phyloP scores from a whole-genome alignment of 37 sponge, comb jelly and placozoan genomes.

The Mnemiopsis leidyi region DNA sequence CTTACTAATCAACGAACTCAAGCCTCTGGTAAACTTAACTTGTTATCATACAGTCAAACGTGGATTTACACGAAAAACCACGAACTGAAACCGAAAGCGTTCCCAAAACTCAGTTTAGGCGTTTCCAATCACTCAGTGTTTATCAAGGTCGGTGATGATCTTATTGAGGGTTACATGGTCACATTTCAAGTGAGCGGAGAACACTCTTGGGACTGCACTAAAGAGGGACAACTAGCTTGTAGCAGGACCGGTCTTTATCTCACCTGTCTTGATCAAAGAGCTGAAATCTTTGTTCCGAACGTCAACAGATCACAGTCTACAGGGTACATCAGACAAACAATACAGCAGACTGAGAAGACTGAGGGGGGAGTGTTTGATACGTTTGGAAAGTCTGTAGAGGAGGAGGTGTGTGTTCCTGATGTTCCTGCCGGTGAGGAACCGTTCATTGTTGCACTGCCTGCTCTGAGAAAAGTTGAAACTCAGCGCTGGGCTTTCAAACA shows the following conservation, averaged over 20 bases:
- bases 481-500: slow-evolving; percentile 61
- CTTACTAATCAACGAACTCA: background rate
- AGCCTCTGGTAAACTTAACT: background rate
- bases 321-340: background rate
- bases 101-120: background rate
- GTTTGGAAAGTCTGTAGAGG: background rate
- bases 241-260: slow-evolving; percentile 18
- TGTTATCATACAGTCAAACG: background rate
- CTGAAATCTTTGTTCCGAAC: slow-evolving; percentile 3
- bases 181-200: background rate
- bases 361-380: slow-evolving; percentile 11
- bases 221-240: slow-evolving; percentile 4
- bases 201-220: background rate
- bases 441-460: slow-evolving; percentile 5
- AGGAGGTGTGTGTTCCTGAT: slow-evolving; percentile 7
- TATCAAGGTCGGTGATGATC: background rate
- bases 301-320: background rate
- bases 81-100: slow-evolving; percentile 7
- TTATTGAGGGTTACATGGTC: slow-evolving; percentile 59
- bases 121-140: slow-evolving; percentile 20
- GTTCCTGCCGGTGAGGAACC: slow-evolving; percentile 32
- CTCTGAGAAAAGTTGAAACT: background rate
- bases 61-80: background rate
- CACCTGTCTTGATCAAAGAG: background rate
- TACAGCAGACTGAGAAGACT: background rate